These are phyloP conservation scores for Podocnemis expansa DNA, from an alignment of 2,113 vertebrate species.

Conservation along the genomic window DNA sequence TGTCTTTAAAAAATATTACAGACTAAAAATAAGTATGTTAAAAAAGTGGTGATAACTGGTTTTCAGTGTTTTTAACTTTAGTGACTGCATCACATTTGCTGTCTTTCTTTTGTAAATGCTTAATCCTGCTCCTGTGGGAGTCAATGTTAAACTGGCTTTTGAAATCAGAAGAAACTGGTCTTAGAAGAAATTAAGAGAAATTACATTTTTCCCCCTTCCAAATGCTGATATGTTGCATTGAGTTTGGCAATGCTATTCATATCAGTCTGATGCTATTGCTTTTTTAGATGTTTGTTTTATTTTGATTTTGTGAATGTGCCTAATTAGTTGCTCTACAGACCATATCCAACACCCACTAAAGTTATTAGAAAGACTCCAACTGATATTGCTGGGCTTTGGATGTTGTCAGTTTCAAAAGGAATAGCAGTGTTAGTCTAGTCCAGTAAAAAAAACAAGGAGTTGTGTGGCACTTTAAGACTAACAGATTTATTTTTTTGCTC, in stretches of 20 bases:
- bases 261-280: background rate
- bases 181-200: background rate
- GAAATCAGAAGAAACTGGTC: background rate
- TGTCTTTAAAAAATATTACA: background rate
- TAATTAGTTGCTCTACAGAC: background rate
- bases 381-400: background rate
- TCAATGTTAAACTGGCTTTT: background rate
- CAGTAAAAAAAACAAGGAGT: too few relatives aligned
- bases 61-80: background rate
- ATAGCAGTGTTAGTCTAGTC: too few relatives aligned
- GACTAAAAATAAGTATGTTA: background rate
- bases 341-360: background rate
- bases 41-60: background rate
- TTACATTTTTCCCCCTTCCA: background rate
- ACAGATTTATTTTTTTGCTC: too few relatives aligned
- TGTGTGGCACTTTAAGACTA: too few relatives aligned
- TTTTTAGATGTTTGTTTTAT: background rate
- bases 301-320: accelerated
- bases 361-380: background rate
- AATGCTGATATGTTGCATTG: background rate
- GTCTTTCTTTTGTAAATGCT: background rate
- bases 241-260: background rate
- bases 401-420: background rate
- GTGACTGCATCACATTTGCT: background rate
- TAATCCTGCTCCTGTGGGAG: background rate